These are phyloP conservation scores for Caenorhabditis macrosperma DNA, from an alignment of 2,888 invertebrate genomes.

Conservation along the genomic window DNA sequence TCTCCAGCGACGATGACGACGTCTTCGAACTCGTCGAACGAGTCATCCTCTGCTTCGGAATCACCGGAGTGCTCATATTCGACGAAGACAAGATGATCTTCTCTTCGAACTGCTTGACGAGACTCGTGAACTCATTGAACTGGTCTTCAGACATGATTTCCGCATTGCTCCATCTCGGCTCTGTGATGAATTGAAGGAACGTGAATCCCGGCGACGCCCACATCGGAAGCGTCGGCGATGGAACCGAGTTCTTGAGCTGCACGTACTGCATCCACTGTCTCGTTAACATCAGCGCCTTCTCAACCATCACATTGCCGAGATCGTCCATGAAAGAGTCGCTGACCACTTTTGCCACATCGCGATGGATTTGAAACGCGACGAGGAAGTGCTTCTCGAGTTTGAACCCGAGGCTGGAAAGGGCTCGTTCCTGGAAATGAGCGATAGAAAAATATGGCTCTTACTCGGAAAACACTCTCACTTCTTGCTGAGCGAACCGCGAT, in stretches of 20 bases:
- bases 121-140: conserved; percentile 29
- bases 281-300: conserved; percentile 38
- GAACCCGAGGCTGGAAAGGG: conserved; percentile 41
- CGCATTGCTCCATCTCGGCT: conserved; percentile 60
- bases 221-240: conserved; percentile 58
- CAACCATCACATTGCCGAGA: conserved; percentile 49
- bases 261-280: conserved; percentile 47
- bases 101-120: conserved; percentile 38
- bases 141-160: conserved; percentile 52
- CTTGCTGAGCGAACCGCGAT: conserved; percentile 13
- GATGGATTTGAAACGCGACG: conserved; percentile 61
- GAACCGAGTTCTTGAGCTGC: conserved; percentile 26
- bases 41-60: conserved; percentile 37
- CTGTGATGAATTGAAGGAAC: conserved; percentile 63
- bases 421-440: conserved; percentile 30
- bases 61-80: conserved; percentile 30
- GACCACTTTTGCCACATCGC: conserved; percentile 60
- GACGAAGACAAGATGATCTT: conserved; percentile 34
- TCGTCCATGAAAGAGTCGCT: conserved; percentile 52
- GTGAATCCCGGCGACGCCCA: conserved; percentile 67
- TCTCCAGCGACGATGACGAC: conserved; percentile 24
- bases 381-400: conserved; percentile 55
- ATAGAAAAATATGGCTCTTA: background rate
- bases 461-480: conserved; percentile 14
- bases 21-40: conserved; percentile 53